phyloP scores from a whole-genome alignment of 2,113 vertebrate species.

The Nyctereutes procyonoides region DNA sequence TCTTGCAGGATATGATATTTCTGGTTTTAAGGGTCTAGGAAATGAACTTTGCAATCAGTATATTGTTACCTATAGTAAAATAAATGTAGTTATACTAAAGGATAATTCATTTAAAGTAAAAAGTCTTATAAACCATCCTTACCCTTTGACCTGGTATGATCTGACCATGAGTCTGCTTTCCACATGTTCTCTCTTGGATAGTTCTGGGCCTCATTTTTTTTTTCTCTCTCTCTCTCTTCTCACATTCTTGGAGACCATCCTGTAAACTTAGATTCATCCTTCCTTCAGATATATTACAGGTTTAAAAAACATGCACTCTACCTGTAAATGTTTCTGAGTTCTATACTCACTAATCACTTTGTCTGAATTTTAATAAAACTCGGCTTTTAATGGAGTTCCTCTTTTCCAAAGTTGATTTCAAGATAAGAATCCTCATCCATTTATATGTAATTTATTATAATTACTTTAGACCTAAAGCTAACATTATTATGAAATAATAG shows the following conservation, averaged over 20 bases:
- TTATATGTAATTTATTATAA: constrained; percentile 35
- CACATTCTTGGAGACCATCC: neutral
- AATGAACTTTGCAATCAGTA: constrained; percentile 7
- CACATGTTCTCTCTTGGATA: neutral
- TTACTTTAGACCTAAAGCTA: constrained; percentile 2
- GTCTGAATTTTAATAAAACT: neutral
- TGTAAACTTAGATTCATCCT: neutral
- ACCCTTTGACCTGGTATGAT: neutral
- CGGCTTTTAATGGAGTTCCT: neutral
- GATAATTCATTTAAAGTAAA: neutral
- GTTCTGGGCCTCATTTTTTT: neutral
- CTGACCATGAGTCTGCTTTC: neutral
- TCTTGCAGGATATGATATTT: neutral
- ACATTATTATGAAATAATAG: neutral
- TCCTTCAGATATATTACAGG: neutral
- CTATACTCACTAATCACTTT: neutral
- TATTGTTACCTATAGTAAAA: neutral
- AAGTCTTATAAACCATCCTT: neutral
- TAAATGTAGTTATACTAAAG: neutral
- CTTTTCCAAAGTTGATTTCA: neutral
- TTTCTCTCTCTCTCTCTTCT: neutral
- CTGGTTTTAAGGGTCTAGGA: neutral
- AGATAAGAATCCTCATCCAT: neutral
- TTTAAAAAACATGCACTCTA: neutral
- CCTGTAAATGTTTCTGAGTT: neutral